A percentile compares a stretch with the other conserved stretches of the same genome.
Conservation (phyloP, 2,888 invertebrate species). For the Tetranychus piercei region DNA sequence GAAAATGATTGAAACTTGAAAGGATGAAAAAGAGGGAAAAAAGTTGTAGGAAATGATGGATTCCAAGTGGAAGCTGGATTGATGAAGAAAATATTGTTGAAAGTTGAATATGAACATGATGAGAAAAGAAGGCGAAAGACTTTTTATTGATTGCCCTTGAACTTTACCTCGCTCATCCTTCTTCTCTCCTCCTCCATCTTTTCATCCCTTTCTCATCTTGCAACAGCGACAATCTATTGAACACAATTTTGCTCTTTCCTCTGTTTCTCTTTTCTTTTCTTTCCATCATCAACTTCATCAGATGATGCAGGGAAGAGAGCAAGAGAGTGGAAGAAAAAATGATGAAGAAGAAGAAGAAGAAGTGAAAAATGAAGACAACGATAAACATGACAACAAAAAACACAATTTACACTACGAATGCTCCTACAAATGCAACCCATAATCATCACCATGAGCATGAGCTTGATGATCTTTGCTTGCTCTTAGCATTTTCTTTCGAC, state of each 20-base stretch:
- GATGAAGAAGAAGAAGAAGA: background rate
- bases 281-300: background rate
- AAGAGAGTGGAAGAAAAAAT: background rate
- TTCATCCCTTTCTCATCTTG: background rate
- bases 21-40: too few species aligned
- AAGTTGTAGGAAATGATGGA: too few species aligned
- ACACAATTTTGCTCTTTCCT: background rate
- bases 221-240: background rate
- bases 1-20: too few species aligned
- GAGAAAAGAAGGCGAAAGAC: background rate
- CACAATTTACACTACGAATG: background rate
- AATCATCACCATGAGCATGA: background rate
- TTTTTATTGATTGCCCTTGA: background rate
- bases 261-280: background rate
- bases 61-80: too few species aligned
- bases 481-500: background rate
- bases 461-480: background rate
- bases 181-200: background rate
- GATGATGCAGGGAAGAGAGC: background rate
- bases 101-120: background rate
- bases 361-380: too few species aligned
- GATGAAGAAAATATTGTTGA: background rate
- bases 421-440: background rate
- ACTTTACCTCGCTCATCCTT: background rate
- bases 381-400: background rate